Base-by-base conservation (phyloP, 2,888 invertebrate species). In the Phytoseiulus persimilis region DNA sequence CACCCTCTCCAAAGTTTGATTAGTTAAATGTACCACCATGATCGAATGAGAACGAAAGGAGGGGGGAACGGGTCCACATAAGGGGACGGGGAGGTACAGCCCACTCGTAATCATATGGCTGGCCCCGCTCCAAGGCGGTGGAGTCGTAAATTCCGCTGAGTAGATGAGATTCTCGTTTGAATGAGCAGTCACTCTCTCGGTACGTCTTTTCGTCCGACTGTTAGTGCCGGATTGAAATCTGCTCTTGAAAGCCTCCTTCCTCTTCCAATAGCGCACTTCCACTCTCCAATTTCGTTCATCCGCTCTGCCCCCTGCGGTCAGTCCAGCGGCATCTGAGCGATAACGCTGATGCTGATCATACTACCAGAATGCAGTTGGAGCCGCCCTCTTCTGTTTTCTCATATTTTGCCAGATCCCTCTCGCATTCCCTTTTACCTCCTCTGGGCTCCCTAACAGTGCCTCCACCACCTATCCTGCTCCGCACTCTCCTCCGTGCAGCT, bases 21-120 rank as follows among this genome's bases (percentile, higher is more conserved):
- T 87, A 87, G 87, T 87, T 87, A 87, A 87, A 87, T 87, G 87
- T 87, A 87, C 87, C 45, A 33, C 87, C 87, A 33, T 33, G 18
- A 32, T 33, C 28, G 32, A 32, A 33, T 33, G n/a, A 87, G 39
- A 45, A 87, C 87, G 65, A 23, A 65, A 65, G 2, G 65, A 28
- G 65, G 1, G 65, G 65, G 65, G 65, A 18, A 1, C 1, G 65
- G 39, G 39, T 3, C 3, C 5, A 9, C 9, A n/a, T n/a, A n/a
- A 9, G 39, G 39, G 39, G 14, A 65, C 18, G 65, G 65, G 65
- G 65, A 65, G 28, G 65, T 65, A 39, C 39, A 39, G 65, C 65
- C 65, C 18, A 23, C 23, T 28, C 65, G 23, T 65, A 28, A 65
- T 65, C 65, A 65, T 65, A 23, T 65, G 65, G 65, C 65, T 65